These are phyloP conservation scores for Rhogogaster chlorosoma DNA, from an alignment of 2,888 invertebrate species.

Conservation along the genomic window DNA sequence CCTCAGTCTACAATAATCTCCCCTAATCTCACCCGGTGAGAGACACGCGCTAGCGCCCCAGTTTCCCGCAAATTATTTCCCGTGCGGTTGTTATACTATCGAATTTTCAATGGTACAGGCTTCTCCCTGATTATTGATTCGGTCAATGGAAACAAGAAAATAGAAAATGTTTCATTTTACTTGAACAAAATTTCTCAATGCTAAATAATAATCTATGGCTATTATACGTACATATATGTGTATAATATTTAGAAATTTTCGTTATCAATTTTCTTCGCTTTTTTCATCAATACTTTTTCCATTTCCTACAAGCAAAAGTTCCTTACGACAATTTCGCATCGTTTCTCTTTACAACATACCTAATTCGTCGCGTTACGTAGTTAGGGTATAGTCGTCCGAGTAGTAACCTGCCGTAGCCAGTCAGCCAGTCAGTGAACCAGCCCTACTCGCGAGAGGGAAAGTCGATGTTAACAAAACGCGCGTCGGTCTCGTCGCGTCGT, in stretches of 20 bases:
- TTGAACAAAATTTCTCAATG: not conserved
- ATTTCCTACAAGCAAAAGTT: not conserved
- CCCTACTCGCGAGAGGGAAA: conserved; percentile 10
- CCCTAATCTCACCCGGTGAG: conserved; percentile 14
- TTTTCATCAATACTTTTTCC: not conserved
- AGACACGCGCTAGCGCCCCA: conserved; percentile 10
- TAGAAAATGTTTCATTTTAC: not conserved
- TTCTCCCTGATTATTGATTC: not conserved
- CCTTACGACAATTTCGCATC: not conserved
- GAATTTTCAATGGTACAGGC: not conserved
- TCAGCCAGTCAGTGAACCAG: not conserved
- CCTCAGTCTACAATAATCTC: conserved; percentile 7
- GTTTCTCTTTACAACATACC: not conserved
- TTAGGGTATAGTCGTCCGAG: not conserved
- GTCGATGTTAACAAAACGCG: conserved; percentile 8
- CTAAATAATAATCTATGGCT: too few species aligned
- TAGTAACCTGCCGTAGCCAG: not conserved
- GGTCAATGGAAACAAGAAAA: not conserved
- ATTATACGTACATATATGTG: too few species aligned
- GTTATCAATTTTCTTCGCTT: not conserved
- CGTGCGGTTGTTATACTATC: not conserved
- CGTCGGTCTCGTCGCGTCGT: not conserved
- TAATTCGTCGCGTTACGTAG: not conserved
- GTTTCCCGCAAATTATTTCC: not conserved
- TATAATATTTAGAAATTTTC: not conserved